Conservation (phyloP, 2,797 vertebrate species). For the Coluber constrictor region DNA sequence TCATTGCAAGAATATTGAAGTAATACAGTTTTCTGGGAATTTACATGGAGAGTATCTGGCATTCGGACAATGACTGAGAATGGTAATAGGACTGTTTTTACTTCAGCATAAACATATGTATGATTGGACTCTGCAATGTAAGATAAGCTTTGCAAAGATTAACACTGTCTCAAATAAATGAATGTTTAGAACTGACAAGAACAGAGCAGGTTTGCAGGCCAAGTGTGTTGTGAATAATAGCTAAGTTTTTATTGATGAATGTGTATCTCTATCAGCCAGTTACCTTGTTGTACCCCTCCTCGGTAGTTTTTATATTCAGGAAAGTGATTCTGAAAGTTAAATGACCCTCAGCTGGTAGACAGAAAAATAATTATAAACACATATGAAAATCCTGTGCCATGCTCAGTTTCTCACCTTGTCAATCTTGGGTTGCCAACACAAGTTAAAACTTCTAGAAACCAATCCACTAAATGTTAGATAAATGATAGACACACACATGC, state of each 20-base stretch:
- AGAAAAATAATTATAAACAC: background rate
- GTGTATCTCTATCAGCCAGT: background rate
- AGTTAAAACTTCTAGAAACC: background rate
- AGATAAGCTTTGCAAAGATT: slow-evolving; percentile 2
- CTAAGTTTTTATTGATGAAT: background rate
- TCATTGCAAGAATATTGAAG: background rate
- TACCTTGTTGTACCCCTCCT: background rate
- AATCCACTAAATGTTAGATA: background rate
- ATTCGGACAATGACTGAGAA: background rate
- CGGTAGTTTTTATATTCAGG: background rate
- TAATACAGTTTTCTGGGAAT: background rate
- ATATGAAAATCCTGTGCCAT: background rate
- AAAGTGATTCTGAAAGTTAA: background rate
- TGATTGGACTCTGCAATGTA: background rate
- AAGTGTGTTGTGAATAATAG: background rate
- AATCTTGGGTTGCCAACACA: background rate
- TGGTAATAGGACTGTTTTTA: background rate
- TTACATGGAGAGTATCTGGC: background rate
- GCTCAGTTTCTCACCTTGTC: background rate
- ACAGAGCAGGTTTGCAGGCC: slow-evolving; percentile 1
- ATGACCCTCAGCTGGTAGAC: background rate
- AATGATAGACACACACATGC: background rate
- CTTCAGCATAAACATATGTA: slow-evolving; percentile 3
- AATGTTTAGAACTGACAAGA: background rate
- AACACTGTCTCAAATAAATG: slow-evolving; percentile 3